Evolutionary conservation across 1,140 invertebrate genomes (phyloP).

Genomic region (Drosophila nigromelanica): DNA sequence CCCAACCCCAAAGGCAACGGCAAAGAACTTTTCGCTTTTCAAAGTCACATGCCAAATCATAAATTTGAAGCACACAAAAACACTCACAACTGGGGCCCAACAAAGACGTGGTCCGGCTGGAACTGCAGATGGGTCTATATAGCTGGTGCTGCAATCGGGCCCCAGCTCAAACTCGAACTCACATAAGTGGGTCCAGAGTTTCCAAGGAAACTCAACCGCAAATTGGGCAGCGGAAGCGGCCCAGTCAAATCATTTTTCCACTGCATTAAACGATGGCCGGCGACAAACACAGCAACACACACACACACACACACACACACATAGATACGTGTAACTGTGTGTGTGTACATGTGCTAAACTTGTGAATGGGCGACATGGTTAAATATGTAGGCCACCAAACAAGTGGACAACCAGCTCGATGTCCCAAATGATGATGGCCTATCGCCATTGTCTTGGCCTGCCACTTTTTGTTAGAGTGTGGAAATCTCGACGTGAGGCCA

Average conservation of each 20-base stretch:
- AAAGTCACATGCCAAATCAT: constrained; percentile 78
- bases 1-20: constrained; percentile 6
- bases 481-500: constrained; percentile 49
- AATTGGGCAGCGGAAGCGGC: constrained; percentile 55
- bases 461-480: constrained; percentile 37
- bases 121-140: neutral
- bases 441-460: constrained; percentile 41
- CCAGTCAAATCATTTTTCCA: constrained; percentile 80
- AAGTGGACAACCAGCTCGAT: constrained; percentile 35
- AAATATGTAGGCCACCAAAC: constrained; percentile 51
- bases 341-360: neutral
- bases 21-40: constrained; percentile 55
- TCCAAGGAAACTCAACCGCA: constrained; percentile 57
- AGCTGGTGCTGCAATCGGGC: constrained; percentile 13
- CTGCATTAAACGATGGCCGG: constrained; percentile 70
- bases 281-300: constrained; percentile 24
- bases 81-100: constrained; percentile 12
- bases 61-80: constrained; percentile 65
- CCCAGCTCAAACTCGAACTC: constrained; percentile 19
- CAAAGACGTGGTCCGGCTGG: constrained; percentile 22
- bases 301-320: constrained; percentile 15
- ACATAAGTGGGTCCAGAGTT: constrained; percentile 46
- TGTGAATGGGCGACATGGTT: constrained; percentile 40
- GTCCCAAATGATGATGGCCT: constrained; percentile 53
- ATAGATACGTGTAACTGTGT: constrained; percentile 10